Conservation (phyloP, 2,888 invertebrate species). For the Agonopterix heracliana region DNA sequence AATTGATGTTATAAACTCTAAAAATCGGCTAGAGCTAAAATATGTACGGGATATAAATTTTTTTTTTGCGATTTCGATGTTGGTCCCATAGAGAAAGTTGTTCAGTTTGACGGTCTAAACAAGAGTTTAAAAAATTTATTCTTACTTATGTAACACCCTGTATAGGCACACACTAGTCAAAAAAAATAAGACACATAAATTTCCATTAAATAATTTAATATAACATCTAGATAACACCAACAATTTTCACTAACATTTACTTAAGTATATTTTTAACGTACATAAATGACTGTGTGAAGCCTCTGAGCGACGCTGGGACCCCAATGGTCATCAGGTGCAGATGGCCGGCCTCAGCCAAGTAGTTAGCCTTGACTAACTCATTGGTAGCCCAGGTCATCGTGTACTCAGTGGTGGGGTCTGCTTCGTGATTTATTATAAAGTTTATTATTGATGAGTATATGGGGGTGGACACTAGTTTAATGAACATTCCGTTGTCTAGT, state of each 20-base stretch:
- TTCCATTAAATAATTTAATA: conserved; percentile 1
- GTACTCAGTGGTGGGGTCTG: conserved; percentile 29
- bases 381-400: conserved; percentile 44
- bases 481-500: conserved; percentile 51
- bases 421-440: conserved; percentile 38
- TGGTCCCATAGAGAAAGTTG: too few relatives aligned
- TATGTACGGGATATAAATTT: too few relatives aligned
- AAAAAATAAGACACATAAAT: background rate
- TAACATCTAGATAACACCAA: too few relatives aligned
- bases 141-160: too few relatives aligned
- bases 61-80: too few relatives aligned
- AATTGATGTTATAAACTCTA: too few relatives aligned
- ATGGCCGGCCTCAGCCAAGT: conserved; percentile 58
- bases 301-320: conserved; percentile 46
- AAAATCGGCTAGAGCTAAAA: too few relatives aligned
- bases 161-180: too few relatives aligned
- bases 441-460: conserved; percentile 44
- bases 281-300: conserved; percentile 52
- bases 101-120: too few relatives aligned
- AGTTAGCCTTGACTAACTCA: conserved; percentile 43
- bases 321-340: conserved; percentile 42
- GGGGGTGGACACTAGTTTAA: conserved; percentile 48
- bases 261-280: conserved; percentile 37
- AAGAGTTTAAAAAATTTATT: too few relatives aligned
- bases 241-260: conserved; percentile 3